A percentile compares a stretch with the other conserved stretches of the same genome.
phyloP scores from a whole-genome alignment of 2,888 invertebrate species.

The Synanthedon myopaeformis region DNA sequence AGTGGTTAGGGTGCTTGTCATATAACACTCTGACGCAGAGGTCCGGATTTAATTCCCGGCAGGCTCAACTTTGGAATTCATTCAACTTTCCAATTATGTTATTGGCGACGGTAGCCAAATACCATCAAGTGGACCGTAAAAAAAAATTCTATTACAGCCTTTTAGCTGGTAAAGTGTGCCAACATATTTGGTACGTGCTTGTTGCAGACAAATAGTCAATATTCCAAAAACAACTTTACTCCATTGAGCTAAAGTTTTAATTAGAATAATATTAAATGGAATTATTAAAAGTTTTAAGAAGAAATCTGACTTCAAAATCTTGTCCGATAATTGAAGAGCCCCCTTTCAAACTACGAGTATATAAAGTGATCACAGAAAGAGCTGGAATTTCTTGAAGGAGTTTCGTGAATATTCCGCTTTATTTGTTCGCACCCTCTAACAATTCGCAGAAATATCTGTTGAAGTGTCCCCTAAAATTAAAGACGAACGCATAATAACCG shows the following conservation, averaged over 20 bases:
- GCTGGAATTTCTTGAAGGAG: neutral
- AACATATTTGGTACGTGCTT: too few species aligned
- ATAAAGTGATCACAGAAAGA: neutral
- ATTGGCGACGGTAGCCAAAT: too few species aligned
- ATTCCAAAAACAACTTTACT: neutral
- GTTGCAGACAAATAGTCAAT: too few species aligned
- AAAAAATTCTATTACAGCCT: too few species aligned
- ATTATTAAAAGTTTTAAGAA: neutral
- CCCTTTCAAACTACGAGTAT: neutral
- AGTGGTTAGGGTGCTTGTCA: too few species aligned
- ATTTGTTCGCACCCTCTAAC: conserved; percentile 25
- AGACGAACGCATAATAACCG: conserved; percentile 10
- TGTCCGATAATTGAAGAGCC: neutral
- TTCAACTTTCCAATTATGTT: too few species aligned
- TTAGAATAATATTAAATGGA: neutral
- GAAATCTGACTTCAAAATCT: neutral
- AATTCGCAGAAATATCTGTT: conserved; percentile 1
- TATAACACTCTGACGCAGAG: too few species aligned
- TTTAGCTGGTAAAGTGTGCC: too few species aligned
- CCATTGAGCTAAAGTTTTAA: neutral
- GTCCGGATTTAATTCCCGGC: too few species aligned
- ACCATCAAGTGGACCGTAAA: too few species aligned
- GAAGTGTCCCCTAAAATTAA: conserved; percentile 16
- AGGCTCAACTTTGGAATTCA: too few species aligned
- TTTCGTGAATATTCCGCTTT: conserved; percentile 14